Percentiles rank a stretch among this genome's conserved stretches.
Evolutionary conservation across 2,113 vertebrate genomes (phyloP).

Genomic region (Paedocypris sp.): DNA sequence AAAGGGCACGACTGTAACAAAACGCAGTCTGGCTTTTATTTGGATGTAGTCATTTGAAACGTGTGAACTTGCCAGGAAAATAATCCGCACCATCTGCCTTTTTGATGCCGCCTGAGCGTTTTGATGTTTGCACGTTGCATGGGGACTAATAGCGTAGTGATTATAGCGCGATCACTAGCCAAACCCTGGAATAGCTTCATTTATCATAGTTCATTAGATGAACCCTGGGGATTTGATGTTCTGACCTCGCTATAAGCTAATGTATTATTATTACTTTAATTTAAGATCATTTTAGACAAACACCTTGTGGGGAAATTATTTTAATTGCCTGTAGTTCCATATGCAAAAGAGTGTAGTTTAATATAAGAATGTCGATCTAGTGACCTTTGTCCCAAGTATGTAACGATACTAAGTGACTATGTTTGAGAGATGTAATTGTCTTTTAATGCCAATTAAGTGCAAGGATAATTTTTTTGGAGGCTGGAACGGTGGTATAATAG

Average conservation of each 20-base stretch:
- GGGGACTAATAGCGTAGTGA: background rate
- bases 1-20: background rate
- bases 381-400: too few species aligned
- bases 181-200: background rate
- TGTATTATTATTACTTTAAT: background rate
- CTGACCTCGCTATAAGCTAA: background rate
- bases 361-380: too few species aligned
- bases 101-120: background rate
- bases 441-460: too few species aligned
- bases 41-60: background rate
- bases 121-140: background rate
- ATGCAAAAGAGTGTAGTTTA: too few species aligned
- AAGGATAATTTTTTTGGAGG: too few species aligned
- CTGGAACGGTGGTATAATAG: too few species aligned
- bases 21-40: background rate
- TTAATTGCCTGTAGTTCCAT: too few species aligned
- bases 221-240: background rate
- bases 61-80: slow-evolving; percentile 13
- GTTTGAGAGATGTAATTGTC: too few species aligned
- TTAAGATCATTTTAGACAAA: too few species aligned
- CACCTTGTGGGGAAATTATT: background rate
- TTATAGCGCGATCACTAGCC: background rate
- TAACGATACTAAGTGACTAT: too few species aligned
- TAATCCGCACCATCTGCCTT: slow-evolving; percentile 3
- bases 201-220: slow-evolving; percentile 5